phyloP scores from a whole-genome alignment of 2,113 vertebrate genomes.

The Mobula hypostoma region DNA sequence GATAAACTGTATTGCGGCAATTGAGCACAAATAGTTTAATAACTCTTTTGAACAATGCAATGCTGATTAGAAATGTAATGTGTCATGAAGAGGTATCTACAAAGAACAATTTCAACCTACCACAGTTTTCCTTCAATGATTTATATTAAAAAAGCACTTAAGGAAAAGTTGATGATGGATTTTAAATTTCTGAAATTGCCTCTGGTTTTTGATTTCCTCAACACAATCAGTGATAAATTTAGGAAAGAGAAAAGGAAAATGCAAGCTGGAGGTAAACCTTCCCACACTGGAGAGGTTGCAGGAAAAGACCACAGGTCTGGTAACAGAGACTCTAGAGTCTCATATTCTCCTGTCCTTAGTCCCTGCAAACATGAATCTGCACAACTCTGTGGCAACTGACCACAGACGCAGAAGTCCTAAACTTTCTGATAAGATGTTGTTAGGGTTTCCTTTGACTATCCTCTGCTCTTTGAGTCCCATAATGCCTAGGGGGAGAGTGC shows the following conservation, averaged over 20 bases:
- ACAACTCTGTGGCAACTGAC: too few relatives aligned
- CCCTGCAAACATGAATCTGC: too few relatives aligned
- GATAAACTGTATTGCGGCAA: neutral
- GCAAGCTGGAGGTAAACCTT: too few relatives aligned
- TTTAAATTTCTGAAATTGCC: neutral
- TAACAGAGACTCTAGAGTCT: too few relatives aligned
- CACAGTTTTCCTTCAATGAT: neutral
- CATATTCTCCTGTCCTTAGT: too few relatives aligned
- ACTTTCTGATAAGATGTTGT: too few relatives aligned
- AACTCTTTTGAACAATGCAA: neutral
- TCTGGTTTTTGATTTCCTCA: neutral
- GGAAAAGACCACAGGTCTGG: too few relatives aligned
- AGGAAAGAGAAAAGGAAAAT: neutral
- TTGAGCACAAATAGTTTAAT: neutral
- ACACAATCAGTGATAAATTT: neutral
- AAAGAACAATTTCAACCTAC: neutral
- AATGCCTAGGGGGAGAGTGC: too few relatives aligned
- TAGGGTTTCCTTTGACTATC: too few relatives aligned
- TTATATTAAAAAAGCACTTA: neutral
- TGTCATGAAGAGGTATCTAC: neutral
- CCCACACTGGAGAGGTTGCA: too few relatives aligned
- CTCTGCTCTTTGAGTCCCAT: too few relatives aligned
- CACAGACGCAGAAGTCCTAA: too few relatives aligned
- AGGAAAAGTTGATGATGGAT: neutral
- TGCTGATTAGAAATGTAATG: neutral